Conservation (phyloP, 2,797 vertebrate genomes). For the Remorina albescens region DNA sequence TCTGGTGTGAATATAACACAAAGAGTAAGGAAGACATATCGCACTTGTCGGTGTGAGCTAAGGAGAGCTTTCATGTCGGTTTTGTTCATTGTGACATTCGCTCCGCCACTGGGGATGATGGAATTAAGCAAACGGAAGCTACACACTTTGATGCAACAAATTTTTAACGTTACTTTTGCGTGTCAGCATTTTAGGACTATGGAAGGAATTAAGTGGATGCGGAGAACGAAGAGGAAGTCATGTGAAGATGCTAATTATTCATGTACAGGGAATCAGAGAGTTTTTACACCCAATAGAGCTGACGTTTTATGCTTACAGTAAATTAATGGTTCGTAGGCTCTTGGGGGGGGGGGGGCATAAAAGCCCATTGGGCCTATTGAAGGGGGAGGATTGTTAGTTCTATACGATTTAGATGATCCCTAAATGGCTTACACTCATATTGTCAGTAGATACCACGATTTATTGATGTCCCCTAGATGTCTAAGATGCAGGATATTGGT, state of each 20-base stretch:
- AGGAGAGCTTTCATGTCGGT: conserved; percentile 51
- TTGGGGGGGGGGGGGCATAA: no score
- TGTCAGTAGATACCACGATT: no score
- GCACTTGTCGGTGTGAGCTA: conserved; percentile 40
- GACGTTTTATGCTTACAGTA: neutral
- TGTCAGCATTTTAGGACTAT: conserved; percentile 3
- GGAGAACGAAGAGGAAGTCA: neutral
- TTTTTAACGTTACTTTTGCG: conserved; percentile 8
- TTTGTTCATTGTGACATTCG: conserved; percentile 46
- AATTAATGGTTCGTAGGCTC: no score
- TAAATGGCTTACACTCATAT: no score
- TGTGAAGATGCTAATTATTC: conserved; percentile 7
- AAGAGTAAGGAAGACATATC: conserved; percentile 15
- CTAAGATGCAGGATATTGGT: no score
- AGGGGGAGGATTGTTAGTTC: no score
- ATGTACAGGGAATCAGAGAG: neutral
- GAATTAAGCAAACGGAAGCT: conserved; percentile 42
- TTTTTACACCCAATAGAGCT: neutral
- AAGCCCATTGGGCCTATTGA: no score
- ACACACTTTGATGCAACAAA: conserved; percentile 41
- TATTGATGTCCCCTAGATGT: no score
- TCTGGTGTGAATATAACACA: conserved; percentile 59
- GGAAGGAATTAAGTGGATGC: conserved; percentile 5
- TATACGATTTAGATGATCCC: no score
- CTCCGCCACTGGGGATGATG: conserved; percentile 29